Conservation (phyloP, 2,113 vertebrate genomes). For the Cinclus cinclus region DNA sequence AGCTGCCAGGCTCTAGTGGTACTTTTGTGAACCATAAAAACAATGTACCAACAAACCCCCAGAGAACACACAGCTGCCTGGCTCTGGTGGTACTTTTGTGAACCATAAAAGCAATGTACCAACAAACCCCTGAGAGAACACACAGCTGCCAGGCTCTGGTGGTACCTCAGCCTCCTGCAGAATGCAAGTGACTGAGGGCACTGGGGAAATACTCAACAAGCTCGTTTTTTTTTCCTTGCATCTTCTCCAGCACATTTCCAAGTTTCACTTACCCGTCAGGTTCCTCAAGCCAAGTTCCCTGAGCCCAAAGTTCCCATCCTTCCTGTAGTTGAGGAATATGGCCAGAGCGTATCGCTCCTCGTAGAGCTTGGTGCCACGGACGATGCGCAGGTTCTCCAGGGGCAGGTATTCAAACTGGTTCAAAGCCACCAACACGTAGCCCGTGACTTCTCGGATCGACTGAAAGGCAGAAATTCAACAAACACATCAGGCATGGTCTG, state of each 20-base stretch:
- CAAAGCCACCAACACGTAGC: conserved; percentile 94
- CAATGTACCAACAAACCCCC: too few relatives aligned
- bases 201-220: neutral
- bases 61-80: too few relatives aligned
- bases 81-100: neutral
- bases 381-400: conserved; percentile 93
- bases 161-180: neutral
- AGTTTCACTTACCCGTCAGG: conserved; percentile 83
- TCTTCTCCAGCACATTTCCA: neutral
- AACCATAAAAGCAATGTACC: neutral
- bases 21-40: too few relatives aligned
- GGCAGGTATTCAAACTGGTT: conserved; percentile 97
- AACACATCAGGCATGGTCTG: neutral
- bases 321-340: conserved; percentile 97
- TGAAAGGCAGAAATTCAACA: conserved; percentile 66
- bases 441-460: conserved; percentile 96
- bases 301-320: conserved; percentile 90
- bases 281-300: conserved; percentile 93
- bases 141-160: neutral
- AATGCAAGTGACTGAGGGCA: neutral
- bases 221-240: neutral
- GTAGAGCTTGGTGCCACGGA: conserved; percentile 93
- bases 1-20: too few relatives aligned
- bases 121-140: neutral
- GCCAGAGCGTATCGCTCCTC: conserved; percentile 90